A percentile compares a stretch with the other conserved stretches of the same genome.
These are phyloP conservation scores for Paramuricea clavata DNA, from an alignment of 92 coral and sea anemone species.

Conservation along the genomic window DNA sequence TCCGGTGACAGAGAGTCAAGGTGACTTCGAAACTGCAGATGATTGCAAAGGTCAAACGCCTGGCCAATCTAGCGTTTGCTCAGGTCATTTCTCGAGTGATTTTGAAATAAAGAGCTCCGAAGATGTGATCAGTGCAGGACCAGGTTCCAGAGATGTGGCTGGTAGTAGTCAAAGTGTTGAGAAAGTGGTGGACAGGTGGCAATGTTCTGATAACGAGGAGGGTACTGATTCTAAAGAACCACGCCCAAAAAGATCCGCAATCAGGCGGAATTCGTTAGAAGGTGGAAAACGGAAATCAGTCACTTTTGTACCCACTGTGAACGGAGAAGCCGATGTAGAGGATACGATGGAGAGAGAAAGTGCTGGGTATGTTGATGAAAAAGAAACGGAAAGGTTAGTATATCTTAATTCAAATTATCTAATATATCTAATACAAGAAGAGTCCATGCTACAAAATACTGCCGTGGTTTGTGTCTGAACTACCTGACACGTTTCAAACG, in stretches of 20 bases:
- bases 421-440: no score
- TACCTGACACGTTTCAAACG: no score
- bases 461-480: neutral
- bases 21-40: neutral
- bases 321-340: constrained; percentile 38
- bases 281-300: constrained; percentile 35
- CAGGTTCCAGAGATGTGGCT: neutral
- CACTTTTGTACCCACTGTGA: constrained; percentile 16
- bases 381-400: constrained; percentile 23
- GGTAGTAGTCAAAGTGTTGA: constrained; percentile 12
- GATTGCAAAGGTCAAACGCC: neutral
- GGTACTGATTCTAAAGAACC: neutral
- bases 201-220: neutral
- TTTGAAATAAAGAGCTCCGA: neutral
- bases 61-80: neutral
- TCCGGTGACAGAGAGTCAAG: neutral
- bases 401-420: neutral
- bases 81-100: constrained; percentile 3
- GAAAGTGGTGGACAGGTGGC: constrained; percentile 33
- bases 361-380: constrained; percentile 1
- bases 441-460: no score
- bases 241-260: constrained; percentile 31
- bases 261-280: constrained; percentile 35
- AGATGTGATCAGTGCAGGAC: neutral
- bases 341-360: neutral